Evolutionary conservation across 1,140 invertebrate genomes (phyloP).

Genomic region (Neocloeon triangulifer): DNA sequence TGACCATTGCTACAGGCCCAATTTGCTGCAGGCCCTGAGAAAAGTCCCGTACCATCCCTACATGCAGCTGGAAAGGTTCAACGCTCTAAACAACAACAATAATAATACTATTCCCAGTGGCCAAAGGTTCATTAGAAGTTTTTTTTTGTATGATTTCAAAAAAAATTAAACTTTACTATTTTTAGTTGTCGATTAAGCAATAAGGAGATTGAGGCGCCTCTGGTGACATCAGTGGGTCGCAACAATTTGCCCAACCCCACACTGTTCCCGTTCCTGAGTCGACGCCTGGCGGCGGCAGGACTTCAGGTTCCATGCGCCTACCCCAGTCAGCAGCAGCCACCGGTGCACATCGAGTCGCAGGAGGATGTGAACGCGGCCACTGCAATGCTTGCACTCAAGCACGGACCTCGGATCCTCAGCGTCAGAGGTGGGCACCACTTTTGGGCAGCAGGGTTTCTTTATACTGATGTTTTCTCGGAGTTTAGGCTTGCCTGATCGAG

Average conservation of each 20-base stretch:
- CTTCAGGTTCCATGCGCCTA: slow-evolving; percentile 10
- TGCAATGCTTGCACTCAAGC: slow-evolving; percentile 58
- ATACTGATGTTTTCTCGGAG: no score
- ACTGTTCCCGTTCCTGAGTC: slow-evolving; percentile 54
- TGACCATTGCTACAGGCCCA: slow-evolving; percentile 66
- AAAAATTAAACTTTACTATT: no score
- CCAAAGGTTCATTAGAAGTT: no score
- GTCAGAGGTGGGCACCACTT: slow-evolving; percentile 19
- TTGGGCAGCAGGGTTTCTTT: no score
- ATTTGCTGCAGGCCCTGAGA: slow-evolving; percentile 59
- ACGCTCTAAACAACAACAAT: no score
- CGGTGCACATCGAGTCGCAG: slow-evolving; percentile 9
- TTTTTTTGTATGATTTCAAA: no score
- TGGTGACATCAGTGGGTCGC: no score
- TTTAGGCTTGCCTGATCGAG: no score
- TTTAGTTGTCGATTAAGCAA: no score
- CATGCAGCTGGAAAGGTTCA: slow-evolving; percentile 17
- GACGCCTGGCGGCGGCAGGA: slow-evolving; percentile 30
- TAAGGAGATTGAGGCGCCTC: no score
- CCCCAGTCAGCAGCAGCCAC: neutral
- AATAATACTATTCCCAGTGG: no score
- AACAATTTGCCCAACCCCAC: slow-evolving; percentile 34
- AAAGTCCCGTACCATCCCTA: slow-evolving; percentile 65
- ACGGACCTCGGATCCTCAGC: slow-evolving; percentile 30
- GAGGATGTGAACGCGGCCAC: slow-evolving; percentile 56